These are phyloP conservation scores for Zosterops hypoxanthus DNA, from an alignment of 2,113 vertebrate genomes.

Conservation along the genomic window DNA sequence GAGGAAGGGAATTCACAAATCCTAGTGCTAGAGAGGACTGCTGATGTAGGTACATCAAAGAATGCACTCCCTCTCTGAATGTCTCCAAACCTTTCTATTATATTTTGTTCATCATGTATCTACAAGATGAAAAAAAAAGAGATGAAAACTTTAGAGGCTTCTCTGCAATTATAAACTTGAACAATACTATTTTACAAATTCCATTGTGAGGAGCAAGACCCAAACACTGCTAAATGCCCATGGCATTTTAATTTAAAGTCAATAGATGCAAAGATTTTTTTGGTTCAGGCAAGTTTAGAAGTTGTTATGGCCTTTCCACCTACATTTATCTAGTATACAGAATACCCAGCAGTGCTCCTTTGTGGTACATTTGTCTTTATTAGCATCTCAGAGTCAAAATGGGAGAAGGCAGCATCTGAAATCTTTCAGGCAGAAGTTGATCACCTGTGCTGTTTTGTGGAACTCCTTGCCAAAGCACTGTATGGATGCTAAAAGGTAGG, in stretches of 20 bases:
- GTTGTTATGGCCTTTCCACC: background rate
- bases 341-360: background rate
- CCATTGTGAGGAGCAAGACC: background rate
- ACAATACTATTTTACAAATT: background rate
- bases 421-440: background rate
- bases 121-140: background rate
- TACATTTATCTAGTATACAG: background rate
- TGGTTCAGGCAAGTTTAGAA: background rate
- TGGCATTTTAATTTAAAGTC: background rate
- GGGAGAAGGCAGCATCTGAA: background rate
- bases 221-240: background rate
- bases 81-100: background rate
- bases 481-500: background rate
- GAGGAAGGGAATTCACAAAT: background rate
- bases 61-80: background rate
- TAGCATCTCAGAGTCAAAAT: background rate
- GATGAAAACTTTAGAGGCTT: background rate
- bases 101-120: background rate
- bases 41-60: background rate
- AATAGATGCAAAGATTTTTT: background rate
- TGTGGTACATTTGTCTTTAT: background rate
- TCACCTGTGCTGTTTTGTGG: background rate
- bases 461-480: background rate
- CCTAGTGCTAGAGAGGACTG: background rate
- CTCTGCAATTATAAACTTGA: background rate